A percentile compares a stretch with the other conserved stretches of the same genome.
Conservation (phyloP, 2,797 vertebrate species). For the Galago senegalensis region DNA sequence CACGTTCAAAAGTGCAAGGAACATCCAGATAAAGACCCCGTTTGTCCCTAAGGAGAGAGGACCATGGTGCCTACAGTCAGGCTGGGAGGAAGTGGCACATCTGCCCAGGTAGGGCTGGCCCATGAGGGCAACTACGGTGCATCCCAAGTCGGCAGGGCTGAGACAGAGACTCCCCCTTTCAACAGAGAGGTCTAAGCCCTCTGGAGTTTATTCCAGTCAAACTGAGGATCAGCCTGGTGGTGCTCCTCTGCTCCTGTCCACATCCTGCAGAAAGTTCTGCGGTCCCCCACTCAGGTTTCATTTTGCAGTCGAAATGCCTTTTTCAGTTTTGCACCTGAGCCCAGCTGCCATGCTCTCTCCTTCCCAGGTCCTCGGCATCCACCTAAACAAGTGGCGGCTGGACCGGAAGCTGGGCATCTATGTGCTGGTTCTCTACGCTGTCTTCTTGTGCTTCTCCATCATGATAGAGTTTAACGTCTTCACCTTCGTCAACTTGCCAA, state of each 20-base stretch:
- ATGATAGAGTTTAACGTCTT: constrained; percentile 99
- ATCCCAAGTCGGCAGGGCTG: neutral
- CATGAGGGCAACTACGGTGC: neutral
- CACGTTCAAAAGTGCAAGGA: neutral
- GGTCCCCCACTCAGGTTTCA: accelerated
- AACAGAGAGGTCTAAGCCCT: too few species aligned
- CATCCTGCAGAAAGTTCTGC: neutral
- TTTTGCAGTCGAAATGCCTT: neutral
- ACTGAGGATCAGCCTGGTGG: accelerated
- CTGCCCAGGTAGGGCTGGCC: neutral
- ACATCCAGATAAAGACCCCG: accelerated
- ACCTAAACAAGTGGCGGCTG: constrained; percentile 96
- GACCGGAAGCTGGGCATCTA: constrained; percentile 95
- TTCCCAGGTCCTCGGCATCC: constrained; percentile 95
- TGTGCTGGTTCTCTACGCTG: constrained; percentile 94
- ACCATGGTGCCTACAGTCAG: neutral
- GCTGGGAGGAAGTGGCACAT: neutral
- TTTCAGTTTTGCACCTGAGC: neutral
- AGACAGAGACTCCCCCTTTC: neutral
- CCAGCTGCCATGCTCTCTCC: constrained; percentile 77
- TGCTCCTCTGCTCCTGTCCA: neutral
- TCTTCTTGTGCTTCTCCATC: constrained; percentile 98
- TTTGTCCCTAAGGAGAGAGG: neutral
- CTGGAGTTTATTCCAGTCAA: neutral
- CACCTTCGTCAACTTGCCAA: constrained; percentile 99